Evolutionary conservation across 2,113 vertebrate species (phyloP), one percentile per base, ranked within the genome.

Genomic region (Polypterus senegalus): DNA sequence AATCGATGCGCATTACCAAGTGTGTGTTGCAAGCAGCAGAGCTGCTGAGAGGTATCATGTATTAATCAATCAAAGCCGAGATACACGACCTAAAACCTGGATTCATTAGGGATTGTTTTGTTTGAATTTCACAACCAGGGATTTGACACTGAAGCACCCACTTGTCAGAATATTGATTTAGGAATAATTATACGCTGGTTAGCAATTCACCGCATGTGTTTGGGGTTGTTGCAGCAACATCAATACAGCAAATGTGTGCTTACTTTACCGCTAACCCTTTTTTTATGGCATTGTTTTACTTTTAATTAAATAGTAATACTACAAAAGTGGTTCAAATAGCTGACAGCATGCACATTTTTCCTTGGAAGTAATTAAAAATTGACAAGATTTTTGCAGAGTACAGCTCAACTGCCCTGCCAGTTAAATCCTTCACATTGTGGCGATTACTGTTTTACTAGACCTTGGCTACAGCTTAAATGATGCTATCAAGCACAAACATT

Each of bases 41-140:
- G 69, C 73, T 70, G 81, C 70, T 81, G 80, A 77, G 63, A 70
- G 76, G 59, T 61, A 76, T 83, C 81, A 78, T 69, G 64, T 73
- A 69, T 80, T 87, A 81, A 86, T 86, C 85, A 84, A 80, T 88
- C 83, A 86, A 81, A 82, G 78, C 65, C 69, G 75, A 70, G 69
- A 78, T 71, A 68, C 69, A 71, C 69, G 73, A 75, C 68, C 65
- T 74, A 73, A 80, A 81, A 69, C 70, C 71, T 71, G 43, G 0
- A 79, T 82, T 78, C 75, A 78, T 75, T 53, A 65, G 74, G 75
- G 73, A 68, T 69, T 67, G 0, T 62, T 74, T 73, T 69, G 70
- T 60, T 70, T 76, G 69, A 83, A 81, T 78, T 79, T 44, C 6
- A 3, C 59, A 57, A 74, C 79, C 68, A 76, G 68, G 74, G 63